phyloP scores from a whole-genome alignment of 2,888 invertebrate genomes.

The Coelopa pilipes region DNA sequence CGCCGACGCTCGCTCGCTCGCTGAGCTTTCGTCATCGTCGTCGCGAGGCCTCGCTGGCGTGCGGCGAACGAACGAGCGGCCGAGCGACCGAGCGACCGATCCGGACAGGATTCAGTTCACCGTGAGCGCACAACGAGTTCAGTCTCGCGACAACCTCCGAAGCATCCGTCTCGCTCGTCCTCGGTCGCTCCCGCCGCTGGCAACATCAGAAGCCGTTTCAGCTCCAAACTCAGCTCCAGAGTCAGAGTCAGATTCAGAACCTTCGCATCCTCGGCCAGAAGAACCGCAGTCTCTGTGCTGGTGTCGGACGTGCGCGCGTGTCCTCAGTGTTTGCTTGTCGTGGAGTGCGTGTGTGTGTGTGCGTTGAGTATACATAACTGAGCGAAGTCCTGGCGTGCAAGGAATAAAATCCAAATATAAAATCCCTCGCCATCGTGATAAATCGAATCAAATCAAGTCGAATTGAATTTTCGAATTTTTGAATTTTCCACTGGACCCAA shows the following conservation, averaged over 20 bases:
- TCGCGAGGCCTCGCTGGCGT: background rate
- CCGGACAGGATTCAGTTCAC: constrained; percentile 46
- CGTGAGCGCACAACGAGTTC: constrained; percentile 57
- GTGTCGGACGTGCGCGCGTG: constrained; percentile 6
- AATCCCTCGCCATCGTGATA: no score
- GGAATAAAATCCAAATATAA: constrained; percentile 10
- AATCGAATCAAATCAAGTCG: background rate
- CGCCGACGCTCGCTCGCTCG: no score
- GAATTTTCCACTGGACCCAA: no score
- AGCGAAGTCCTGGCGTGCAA: background rate
- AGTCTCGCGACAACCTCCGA: constrained; percentile 46
- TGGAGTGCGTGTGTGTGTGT: constrained; percentile 21
- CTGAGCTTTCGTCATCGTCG: background rate
- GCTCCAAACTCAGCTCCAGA: background rate
- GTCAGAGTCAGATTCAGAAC: no score
- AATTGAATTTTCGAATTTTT: constrained; percentile 2
- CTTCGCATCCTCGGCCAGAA: background rate
- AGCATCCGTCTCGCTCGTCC: no score
- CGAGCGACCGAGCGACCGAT: no score
- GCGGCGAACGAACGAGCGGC: background rate
- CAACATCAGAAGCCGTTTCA: no score
- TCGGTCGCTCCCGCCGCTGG: no score
- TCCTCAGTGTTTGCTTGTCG: background rate
- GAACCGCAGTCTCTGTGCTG: constrained; percentile 6
- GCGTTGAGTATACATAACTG: constrained; percentile 28